Base-by-base conservation (phyloP, 2,888 invertebrate species). In the Euplexia lucipara region DNA sequence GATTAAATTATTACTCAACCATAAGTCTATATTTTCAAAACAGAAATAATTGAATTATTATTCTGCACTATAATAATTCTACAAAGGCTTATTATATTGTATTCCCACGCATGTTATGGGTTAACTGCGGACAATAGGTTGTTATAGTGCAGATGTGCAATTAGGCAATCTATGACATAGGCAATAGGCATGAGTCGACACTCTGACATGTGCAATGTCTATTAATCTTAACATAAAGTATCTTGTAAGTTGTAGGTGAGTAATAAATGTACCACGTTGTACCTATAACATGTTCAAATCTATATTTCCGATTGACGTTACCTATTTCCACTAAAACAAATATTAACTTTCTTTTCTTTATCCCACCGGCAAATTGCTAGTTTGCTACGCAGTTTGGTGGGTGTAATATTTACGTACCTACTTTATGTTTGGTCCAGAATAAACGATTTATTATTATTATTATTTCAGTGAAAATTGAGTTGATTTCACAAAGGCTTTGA, bases 111-210 rank as follows among this genome's bases (percentile, higher is more conserved):
- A 42, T 56, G 53, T 66, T 54, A 66, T 52, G 62, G 65, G 49
- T 66, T 66, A 67, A 68, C 68, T 42, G 16, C 45, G 52, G 68
- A 79, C 77, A 79, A 79, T 79, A 59, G 65, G 30, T 6, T 53
- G 70, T 74, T 65, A 78, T 51, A 14, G 67, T 56, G 48, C 70
- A 61, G 57, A 75, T 66, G 60, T 59, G 51, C 52, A 74, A 79
- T 79, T 79, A 77, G 60, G 44, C 42, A 68, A 54, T 54, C 20
- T 41, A 64, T 64, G 70, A 64, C 45, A 42, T 32, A 48, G 34
- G 35, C 48, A 70, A 42, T 32, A 48, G 34, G 35, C 48, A 70
- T 79, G 66, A 62, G 35, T 59, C n/a, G 65, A 26, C 64, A 35
- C 39, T 26, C 12, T 58, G 48, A 54, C 45, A 57, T 45, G 30